phyloP scores from a whole-genome alignment of 2,888 invertebrate genomes.

The Therioaphis trifolii region DNA sequence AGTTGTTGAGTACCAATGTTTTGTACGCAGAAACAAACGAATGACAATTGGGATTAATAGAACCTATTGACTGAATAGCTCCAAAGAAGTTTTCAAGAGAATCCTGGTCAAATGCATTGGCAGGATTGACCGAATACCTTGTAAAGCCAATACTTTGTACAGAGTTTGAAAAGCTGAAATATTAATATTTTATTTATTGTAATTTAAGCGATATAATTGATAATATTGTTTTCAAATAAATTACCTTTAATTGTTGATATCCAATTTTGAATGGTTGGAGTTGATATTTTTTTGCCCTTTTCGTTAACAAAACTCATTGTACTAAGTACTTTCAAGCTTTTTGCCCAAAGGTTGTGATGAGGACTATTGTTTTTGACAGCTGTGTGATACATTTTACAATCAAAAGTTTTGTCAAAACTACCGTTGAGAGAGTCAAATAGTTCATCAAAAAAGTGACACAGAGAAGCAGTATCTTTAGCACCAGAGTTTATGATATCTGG shows the following conservation, averaged over 20 bases:
- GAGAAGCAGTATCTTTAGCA: background rate
- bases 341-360: slow-evolving; percentile 10
- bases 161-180: too few relatives aligned
- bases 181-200: background rate
- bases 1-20: too few relatives aligned
- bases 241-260: background rate
- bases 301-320: background rate
- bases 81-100: too few relatives aligned
- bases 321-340: background rate
- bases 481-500: too few relatives aligned
- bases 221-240: too few relatives aligned
- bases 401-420: background rate
- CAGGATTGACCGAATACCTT: too few relatives aligned
- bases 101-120: too few relatives aligned
- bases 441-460: slow-evolving; percentile 10
- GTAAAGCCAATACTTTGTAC: too few relatives aligned
- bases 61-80: too few relatives aligned
- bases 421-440: slow-evolving; percentile 12
- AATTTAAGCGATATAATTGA: too few relatives aligned
- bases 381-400: background rate
- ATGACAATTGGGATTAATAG: too few relatives aligned
- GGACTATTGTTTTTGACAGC: background rate
- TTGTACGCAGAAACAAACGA: too few relatives aligned
- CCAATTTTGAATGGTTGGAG: background rate
- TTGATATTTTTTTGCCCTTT: background rate